These are phyloP conservation scores for Kryptolebias ocellatus DNA, from an alignment of 2,797 vertebrate genomes.

Conservation along the genomic window DNA sequence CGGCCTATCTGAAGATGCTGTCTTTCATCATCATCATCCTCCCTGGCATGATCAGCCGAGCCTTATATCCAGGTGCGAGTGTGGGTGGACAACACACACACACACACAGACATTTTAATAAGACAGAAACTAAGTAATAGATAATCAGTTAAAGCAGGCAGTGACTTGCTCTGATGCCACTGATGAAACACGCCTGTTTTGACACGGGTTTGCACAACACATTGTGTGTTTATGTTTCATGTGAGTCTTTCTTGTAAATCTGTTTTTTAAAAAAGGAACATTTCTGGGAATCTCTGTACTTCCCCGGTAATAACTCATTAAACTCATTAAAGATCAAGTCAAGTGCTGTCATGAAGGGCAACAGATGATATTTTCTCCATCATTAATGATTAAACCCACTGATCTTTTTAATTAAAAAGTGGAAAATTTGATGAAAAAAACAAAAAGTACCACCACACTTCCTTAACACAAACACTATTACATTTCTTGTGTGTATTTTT, in stretches of 20 bases:
- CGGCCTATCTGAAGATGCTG: conserved; percentile 92
- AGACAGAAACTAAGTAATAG: not conserved
- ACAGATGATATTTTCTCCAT: not conserved
- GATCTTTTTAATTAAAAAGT: not conserved
- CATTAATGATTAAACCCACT: not conserved
- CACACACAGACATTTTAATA: conserved; percentile 13
- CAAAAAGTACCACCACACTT: no score
- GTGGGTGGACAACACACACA: conserved; percentile 9
- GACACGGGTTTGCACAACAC: not conserved
- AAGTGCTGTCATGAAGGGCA: not conserved
- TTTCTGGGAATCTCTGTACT: conserved; percentile 9
- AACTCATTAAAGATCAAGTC: not conserved
- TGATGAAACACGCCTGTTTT: conserved; percentile 38
- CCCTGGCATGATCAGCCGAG: conserved; percentile 95
- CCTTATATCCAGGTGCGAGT: conserved; percentile 89
- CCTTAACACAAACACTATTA: not conserved
- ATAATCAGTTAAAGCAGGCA: conserved; percentile 33
- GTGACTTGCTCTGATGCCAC: conserved; percentile 30
- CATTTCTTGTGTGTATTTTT: not conserved
- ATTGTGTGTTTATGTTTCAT: not conserved
- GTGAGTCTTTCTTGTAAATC: conserved; percentile 9
- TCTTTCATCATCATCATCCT: conserved; percentile 91
- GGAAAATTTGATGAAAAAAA: no score
- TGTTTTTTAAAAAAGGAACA: not conserved
- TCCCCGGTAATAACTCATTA: conserved; percentile 1